Evolutionary conservation across 2,113 vertebrate species (phyloP).

Genomic region (Sterrhoptilus dennistouni): DNA sequence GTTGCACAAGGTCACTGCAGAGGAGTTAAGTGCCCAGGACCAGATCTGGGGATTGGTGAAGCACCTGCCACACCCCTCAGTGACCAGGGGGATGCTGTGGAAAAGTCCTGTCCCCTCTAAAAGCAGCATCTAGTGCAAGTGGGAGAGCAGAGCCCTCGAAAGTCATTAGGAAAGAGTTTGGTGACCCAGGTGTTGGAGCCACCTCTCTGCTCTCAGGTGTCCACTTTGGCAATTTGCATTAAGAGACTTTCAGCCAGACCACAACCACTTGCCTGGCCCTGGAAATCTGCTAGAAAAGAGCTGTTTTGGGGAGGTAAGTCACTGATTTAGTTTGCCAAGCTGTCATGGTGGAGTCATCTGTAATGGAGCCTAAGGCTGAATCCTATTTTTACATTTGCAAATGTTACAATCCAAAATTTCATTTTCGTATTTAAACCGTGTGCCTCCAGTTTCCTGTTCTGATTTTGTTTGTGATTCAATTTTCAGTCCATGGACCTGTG

Average conservation of each 20-base stretch:
- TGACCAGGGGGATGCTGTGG: not conserved
- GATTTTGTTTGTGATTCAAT: not conserved
- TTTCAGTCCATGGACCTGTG: not conserved
- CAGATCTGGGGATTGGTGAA: rapidly evolving
- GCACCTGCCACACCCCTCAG: not conserved
- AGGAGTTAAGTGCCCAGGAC: not conserved
- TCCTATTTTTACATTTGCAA: not conserved
- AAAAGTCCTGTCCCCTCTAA: not conserved
- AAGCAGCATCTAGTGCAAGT: not conserved
- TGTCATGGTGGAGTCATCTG: not conserved
- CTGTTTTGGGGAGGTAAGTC: slow-evolving; percentile 76
- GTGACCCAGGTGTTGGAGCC: not conserved
- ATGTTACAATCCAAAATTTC: not conserved
- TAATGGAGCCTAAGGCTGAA: not conserved
- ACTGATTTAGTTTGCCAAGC: not conserved
- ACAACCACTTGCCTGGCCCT: slow-evolving; percentile 61
- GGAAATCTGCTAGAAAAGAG: slow-evolving; percentile 73
- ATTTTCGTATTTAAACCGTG: not conserved
- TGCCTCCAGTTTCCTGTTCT: not conserved
- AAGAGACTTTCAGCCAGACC: not conserved
- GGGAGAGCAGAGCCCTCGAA: not conserved
- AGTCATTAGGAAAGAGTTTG: not conserved
- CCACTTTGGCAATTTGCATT: not conserved
- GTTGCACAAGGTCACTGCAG: not conserved
- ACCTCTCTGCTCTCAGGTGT: not conserved